These are phyloP conservation scores for Nomada ruficornis DNA, from an alignment of 2,888 invertebrate species.

Conservation along the genomic window DNA sequence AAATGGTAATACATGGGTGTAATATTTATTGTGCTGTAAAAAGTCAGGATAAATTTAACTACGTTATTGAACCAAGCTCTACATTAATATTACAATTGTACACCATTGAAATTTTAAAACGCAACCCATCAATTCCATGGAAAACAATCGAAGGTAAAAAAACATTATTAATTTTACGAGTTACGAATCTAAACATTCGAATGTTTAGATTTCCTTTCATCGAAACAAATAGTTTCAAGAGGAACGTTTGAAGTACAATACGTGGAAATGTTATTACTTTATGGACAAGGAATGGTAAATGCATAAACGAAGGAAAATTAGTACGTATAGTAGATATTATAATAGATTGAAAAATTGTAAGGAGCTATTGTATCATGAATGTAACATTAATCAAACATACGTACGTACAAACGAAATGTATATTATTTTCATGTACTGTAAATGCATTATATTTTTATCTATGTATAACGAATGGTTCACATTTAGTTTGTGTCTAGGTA, in stretches of 20 bases:
- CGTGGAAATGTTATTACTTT: constrained; percentile 39
- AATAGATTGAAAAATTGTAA: constrained; percentile 38
- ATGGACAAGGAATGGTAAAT: constrained; percentile 13
- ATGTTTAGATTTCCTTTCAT: constrained; percentile 11
- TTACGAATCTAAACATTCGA: constrained; percentile 28
- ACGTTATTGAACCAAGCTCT: background rate
- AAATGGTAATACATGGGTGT: constrained; percentile 21
- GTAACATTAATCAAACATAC: constrained; percentile 65
- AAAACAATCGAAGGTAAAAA: background rate
- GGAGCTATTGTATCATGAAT: constrained; percentile 46
- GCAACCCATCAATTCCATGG: constrained; percentile 24
- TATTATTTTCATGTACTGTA: constrained; percentile 66
- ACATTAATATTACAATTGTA: background rate
- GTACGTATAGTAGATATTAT: constrained; percentile 48
- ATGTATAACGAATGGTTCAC: constrained; percentile 47
- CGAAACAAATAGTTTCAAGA: constrained; percentile 11
- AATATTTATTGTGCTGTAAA: constrained; percentile 17
- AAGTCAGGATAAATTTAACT: constrained; percentile 7
- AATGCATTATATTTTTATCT: constrained; percentile 60
- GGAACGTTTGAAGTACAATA: constrained; percentile 21
- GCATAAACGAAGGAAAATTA: constrained; percentile 23
- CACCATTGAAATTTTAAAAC: no score
- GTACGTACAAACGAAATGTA: constrained; percentile 65
- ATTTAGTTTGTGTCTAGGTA: constrained; percentile 56
- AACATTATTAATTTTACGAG: constrained; percentile 7